A percentile compares a stretch with the other conserved stretches of the same genome.
Evolutionary conservation across 2,113 vertebrate genomes (phyloP).

Genomic region (Pristiophorus japonicus): DNA sequence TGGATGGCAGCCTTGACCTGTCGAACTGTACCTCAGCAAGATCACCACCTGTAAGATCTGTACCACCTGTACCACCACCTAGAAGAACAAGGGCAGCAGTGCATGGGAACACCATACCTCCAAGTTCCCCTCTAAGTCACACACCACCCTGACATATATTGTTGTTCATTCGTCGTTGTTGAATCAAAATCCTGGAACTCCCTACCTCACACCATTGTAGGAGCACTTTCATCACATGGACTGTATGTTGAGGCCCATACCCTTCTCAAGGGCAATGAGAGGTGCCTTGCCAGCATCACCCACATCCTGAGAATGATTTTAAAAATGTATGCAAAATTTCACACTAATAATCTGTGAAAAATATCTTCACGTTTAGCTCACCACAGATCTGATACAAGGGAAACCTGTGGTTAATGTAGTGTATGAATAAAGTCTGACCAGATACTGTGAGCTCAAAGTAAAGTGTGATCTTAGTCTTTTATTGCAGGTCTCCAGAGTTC

Average conservation of each 20-base stretch:
- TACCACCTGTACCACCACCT: too few species aligned
- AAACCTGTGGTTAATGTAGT: too few species aligned
- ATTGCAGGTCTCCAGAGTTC: too few species aligned
- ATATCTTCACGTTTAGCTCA: not conserved
- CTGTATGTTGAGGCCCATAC: not conserved
- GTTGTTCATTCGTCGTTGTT: not conserved
- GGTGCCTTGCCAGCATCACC: not conserved
- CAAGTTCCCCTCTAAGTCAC: not conserved
- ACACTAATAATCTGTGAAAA: not conserved
- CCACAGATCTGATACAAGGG: not conserved
- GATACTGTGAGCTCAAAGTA: too few species aligned
- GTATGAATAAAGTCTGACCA: too few species aligned
- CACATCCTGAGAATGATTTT: not conserved
- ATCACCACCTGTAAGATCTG: too few species aligned
- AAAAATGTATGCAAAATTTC: not conserved
- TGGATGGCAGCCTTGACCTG: too few species aligned
- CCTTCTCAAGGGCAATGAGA: not conserved
- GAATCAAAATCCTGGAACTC: not conserved
- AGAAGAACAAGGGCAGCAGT: not conserved
- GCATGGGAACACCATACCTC: not conserved
- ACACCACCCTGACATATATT: too few species aligned
- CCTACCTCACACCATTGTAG: not conserved
- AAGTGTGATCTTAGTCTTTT: too few species aligned
- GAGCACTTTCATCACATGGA: not conserved
- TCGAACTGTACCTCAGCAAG: too few species aligned